Evolutionary conservation across 2,888 invertebrate species (phyloP), one percentile per base, ranked within the genome.

Genomic region (Stenolophus ochropezus): DNA sequence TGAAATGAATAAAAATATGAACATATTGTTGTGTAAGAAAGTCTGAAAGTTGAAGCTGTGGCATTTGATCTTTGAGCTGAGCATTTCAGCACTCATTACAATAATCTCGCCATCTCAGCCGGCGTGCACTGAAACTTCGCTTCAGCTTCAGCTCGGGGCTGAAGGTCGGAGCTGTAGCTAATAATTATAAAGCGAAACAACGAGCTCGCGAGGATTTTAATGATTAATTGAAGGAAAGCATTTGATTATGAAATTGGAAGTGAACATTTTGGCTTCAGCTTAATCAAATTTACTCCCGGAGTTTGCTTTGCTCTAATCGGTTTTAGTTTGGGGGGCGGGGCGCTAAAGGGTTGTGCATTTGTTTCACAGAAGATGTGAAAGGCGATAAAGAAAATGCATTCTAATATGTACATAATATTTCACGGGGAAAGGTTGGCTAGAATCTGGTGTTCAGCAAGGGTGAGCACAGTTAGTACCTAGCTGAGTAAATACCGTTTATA

Each of bases 171-270:
- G 20, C 21, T 18, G 61, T 33, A 18, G 49, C 49, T 49, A 73
- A 73, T 73, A 73, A 73, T 73, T 73, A 73, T 73, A 73, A 73
- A 73, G 73, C 73, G 73, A 47, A 73, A 73, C 73, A 73, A 73
- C 47, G 47, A 5, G 33, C n/a, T 1, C 14, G 33, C 42, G 5
- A 18, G 73, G 49, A 73, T 73, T 73, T 73, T 73, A 47, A 73
- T 73, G 73, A 73, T 73, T 73, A 73, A 73, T 73, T 73, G 73
- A 49, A 73, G 49, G 49, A 73, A 73, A 49, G 73, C 73, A 49
- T 73, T 73, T 73, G 47, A 73, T 73, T 73, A 73, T 73, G 73
- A 73, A 73, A 73, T 73, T 73, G 20, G 73, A 73, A 73, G 65
- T 73, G 47, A 73, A 73, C 73, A 49, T 73, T 73, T 73, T 73